Conservation (phyloP, 2,113 vertebrate species). For the Centropus bengalensis region DNA sequence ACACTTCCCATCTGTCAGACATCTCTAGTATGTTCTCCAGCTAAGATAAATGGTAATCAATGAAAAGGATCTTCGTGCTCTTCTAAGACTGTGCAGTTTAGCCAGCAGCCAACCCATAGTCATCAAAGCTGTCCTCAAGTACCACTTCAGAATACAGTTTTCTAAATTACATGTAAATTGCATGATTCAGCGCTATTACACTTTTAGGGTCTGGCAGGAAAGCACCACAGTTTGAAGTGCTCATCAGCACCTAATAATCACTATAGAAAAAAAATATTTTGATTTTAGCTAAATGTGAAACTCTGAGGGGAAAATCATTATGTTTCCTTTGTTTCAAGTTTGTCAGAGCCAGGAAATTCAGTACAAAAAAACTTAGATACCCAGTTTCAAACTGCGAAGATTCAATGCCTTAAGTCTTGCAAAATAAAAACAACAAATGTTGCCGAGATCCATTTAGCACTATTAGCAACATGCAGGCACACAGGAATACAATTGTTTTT, state of each 20-base stretch:
- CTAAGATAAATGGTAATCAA: conserved; percentile 60
- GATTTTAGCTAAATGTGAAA: conserved; percentile 54
- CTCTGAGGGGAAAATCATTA: background rate
- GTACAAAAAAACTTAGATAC: background rate
- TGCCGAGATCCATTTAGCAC: background rate
- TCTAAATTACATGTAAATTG: conserved; percentile 69
- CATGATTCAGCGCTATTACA: conserved; percentile 54
- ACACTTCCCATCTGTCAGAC: conserved; percentile 38
- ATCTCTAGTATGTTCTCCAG: conserved; percentile 32
- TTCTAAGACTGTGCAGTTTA: conserved; percentile 53
- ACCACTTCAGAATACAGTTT: conserved; percentile 60
- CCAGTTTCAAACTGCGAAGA: background rate
- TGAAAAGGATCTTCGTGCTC: conserved; percentile 45
- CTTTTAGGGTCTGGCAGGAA: conserved; percentile 63
- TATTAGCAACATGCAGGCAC: background rate
- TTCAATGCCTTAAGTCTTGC: conserved; percentile 31
- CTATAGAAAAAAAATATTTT: conserved; percentile 16
- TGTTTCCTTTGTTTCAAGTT: conserved; percentile 33
- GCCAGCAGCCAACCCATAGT: conserved; percentile 56
- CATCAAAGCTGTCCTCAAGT: conserved; percentile 68
- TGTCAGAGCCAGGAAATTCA: conserved; percentile 16
- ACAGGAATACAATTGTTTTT: background rate
- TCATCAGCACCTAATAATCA: conserved; percentile 60
- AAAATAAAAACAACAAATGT: conserved; percentile 36
- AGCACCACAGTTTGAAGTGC: conserved; percentile 52